A percentile compares a stretch with the other conserved stretches of the same genome.
Evolutionary conservation across 2,888 invertebrate species (phyloP).

Genomic region (Melinaea menophilus): DNA sequence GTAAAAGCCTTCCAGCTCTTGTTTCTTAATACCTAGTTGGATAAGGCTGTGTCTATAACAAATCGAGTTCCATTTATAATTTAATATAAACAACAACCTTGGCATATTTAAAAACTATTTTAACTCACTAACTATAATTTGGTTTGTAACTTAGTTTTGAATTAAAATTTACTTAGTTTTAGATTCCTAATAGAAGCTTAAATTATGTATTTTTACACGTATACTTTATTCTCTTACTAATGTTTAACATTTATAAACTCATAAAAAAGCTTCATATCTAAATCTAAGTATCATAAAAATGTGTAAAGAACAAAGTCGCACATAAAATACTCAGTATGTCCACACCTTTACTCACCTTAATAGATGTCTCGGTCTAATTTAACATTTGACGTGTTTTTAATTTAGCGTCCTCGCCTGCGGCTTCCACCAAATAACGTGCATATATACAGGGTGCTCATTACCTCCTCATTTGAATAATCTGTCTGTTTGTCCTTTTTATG

Average conservation of each 20-base stretch:
- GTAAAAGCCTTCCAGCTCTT: constrained; percentile 84
- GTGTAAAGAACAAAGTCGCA: no score
- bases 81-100: no score
- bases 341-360: constrained; percentile 61
- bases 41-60: constrained; percentile 47
- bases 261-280: no score
- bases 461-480: constrained; percentile 59
- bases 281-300: no score
- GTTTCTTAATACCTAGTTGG: constrained; percentile 78
- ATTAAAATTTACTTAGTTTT: no score
- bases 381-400: constrained; percentile 78
- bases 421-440: constrained; percentile 61
- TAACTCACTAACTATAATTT: no score
- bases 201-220: no score
- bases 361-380: constrained; percentile 78
- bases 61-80: constrained; percentile 10
- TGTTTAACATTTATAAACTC: no score
- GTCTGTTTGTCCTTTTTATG: constrained; percentile 29
- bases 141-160: no score
- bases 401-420: constrained; percentile 74
- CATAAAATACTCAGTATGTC: constrained; percentile 36
- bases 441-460: constrained; percentile 55
- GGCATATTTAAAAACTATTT: no score
- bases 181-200: no score
- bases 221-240: no score